Percentiles rank a stretch among this genome's conserved stretches.
phyloP scores from a whole-genome alignment of 2,113 vertebrate genomes.

The Cyrtonyx montezumae region DNA sequence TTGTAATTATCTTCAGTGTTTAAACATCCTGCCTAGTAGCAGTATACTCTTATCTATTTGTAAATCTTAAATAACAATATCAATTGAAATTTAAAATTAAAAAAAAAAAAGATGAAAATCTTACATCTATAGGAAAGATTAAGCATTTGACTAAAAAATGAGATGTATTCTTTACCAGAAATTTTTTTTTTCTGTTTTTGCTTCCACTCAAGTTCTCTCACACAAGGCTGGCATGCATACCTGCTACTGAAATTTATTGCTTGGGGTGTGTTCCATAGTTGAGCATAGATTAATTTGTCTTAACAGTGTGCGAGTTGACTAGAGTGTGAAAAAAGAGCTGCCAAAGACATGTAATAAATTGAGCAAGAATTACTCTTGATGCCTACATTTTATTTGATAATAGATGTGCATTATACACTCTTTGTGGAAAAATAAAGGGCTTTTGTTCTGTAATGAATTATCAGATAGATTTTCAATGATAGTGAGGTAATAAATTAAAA shows the following conservation, averaged over 20 bases:
- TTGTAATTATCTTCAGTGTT: not conserved
- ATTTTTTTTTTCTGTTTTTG: not conserved
- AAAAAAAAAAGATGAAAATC: not conserved
- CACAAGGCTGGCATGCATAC: not conserved
- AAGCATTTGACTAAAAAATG: not conserved
- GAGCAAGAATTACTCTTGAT: not conserved
- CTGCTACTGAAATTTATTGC: not conserved
- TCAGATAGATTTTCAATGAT: not conserved
- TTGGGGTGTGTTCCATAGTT: not conserved
- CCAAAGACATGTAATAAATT: not conserved
- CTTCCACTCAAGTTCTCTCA: not conserved
- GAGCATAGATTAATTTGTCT: not conserved
- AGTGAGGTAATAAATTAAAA: constrained; percentile 7
- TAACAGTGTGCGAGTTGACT: not conserved
- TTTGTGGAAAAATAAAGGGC: not conserved
- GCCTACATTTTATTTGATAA: constrained; percentile 8
- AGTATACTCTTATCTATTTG: not conserved
- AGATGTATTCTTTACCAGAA: not conserved
- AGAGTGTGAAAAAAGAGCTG: not conserved
- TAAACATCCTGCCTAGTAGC: not conserved
- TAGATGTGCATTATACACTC: not conserved
- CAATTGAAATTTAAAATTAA: not conserved
- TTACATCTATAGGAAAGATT: not conserved
- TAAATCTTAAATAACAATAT: not conserved
- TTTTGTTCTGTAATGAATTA: not conserved